These are phyloP conservation scores for Idaea biselata DNA, from an alignment of 2,888 invertebrate species.

Conservation along the genomic window DNA sequence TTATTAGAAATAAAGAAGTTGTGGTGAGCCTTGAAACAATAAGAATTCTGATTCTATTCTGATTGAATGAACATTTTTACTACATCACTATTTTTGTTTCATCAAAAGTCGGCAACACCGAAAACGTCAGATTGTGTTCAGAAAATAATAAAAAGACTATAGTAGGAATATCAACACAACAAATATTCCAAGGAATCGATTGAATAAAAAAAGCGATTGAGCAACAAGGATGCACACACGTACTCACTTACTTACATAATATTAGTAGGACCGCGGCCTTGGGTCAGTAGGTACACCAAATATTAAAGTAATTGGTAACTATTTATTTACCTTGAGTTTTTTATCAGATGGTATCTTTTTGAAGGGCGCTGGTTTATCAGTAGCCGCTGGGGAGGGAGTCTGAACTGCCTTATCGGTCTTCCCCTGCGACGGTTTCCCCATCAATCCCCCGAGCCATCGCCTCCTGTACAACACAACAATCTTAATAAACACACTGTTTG, in stretches of 20 bases:
- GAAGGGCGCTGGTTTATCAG: conserved; percentile 80
- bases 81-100: too few species aligned
- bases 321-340: conserved; percentile 86
- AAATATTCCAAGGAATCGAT: too few species aligned
- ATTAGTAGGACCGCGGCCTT: not conserved
- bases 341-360: conserved; percentile 92
- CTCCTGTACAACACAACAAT: conserved; percentile 78
- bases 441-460: conserved; percentile 90
- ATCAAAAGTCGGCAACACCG: too few species aligned
- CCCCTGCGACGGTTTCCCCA: conserved; percentile 89
- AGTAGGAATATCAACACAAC: too few species aligned
- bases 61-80: too few species aligned
- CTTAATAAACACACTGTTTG: not conserved
- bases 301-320: not conserved
- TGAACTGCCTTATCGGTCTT: conserved; percentile 85
- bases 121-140: too few species aligned
- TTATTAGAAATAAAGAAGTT: too few species aligned
- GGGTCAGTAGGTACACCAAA: not conserved
- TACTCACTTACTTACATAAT: not conserved
- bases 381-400: conserved; percentile 65
- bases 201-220: too few species aligned
- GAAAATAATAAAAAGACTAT: too few species aligned
- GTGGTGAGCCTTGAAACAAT: too few species aligned
- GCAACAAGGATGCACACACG: not conserved
- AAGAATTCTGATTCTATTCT: too few species aligned